phyloP scores from a whole-genome alignment of 2,888 invertebrate genomes.

The Hoplodrina ambigua region DNA sequence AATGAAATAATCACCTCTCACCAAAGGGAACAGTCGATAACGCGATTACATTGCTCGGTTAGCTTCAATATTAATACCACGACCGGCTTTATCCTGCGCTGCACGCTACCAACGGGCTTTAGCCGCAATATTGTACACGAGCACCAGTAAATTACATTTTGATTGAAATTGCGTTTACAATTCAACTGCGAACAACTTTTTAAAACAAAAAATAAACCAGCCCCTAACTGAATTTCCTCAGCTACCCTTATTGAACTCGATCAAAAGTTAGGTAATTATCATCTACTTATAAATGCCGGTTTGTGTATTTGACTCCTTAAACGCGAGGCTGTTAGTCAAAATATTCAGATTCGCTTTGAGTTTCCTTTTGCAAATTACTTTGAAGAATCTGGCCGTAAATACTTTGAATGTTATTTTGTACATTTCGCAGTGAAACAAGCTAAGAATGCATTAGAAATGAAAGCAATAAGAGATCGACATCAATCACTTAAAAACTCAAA shows the following conservation, averaged over 20 bases:
- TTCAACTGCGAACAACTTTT: conserved; percentile 24
- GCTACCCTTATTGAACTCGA: conserved; percentile 43
- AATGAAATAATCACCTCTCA: conserved; percentile 62
- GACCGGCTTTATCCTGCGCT: conserved; percentile 20
- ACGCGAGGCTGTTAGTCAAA: conserved; percentile 28
- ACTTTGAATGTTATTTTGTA: conserved; percentile 48
- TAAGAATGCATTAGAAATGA: conserved; percentile 56
- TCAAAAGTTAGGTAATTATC: conserved; percentile 55
- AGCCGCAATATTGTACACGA: conserved; percentile 22
- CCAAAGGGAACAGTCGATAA: conserved; percentile 59
- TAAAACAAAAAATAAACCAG: conserved; percentile 32
- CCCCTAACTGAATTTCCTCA: conserved; percentile 26
- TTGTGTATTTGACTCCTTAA: conserved; percentile 51
- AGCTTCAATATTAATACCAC: conserved; percentile 43
- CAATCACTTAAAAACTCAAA: conserved; percentile 67
- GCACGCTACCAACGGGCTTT: conserved; percentile 32
- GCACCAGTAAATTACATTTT: conserved; percentile 45
- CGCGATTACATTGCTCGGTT: conserved; percentile 56
- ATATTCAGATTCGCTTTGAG: conserved; percentile 47
- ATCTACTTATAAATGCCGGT: conserved; percentile 47
- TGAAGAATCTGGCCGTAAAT: conserved; percentile 41
- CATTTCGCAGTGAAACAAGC: conserved; percentile 29
- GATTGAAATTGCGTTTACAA: conserved; percentile 43
- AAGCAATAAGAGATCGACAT: conserved; percentile 63
- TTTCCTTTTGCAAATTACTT: conserved; percentile 51